A percentile compares a stretch with the other conserved stretches of the same genome.
Conservation (phyloP, 2,888 invertebrate species). For the Spisula solida region DNA sequence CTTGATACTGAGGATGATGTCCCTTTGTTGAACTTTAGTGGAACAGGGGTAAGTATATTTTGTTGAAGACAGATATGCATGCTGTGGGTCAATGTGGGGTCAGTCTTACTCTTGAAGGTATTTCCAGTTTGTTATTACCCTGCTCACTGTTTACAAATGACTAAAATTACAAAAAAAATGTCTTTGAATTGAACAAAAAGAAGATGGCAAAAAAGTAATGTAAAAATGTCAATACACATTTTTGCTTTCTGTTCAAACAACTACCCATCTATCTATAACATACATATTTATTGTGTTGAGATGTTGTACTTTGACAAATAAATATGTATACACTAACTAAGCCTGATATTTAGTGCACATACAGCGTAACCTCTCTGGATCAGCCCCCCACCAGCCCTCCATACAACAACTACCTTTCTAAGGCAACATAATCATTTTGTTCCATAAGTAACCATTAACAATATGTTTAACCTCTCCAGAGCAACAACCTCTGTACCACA, state of each 20-base stretch:
- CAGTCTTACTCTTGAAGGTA: not conserved
- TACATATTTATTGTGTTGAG: not conserved
- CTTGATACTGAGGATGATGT: conserved; percentile 78
- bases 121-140: not conserved
- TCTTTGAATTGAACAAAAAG: too few relatives aligned
- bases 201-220: too few relatives aligned
- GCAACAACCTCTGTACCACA: too few relatives aligned
- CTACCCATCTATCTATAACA: not conserved
- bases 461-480: too few relatives aligned
- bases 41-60: conserved; percentile 69
- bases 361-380: too few relatives aligned
- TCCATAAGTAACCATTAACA: too few relatives aligned
- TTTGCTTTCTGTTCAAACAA: not conserved
- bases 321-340: not conserved
- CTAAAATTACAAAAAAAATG: too few relatives aligned
- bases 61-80: not conserved
- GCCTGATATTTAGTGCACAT: not conserved
- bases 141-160: not conserved
- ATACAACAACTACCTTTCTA: too few relatives aligned
- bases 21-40: conserved; percentile 76
- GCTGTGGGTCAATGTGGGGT: not conserved
- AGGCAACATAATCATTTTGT: too few relatives aligned
- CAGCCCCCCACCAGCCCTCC: too few relatives aligned
- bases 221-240: not conserved
- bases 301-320: not conserved